Base-by-base conservation (phyloP, 2,888 invertebrate genomes). In the Ectobius pallidus region DNA sequence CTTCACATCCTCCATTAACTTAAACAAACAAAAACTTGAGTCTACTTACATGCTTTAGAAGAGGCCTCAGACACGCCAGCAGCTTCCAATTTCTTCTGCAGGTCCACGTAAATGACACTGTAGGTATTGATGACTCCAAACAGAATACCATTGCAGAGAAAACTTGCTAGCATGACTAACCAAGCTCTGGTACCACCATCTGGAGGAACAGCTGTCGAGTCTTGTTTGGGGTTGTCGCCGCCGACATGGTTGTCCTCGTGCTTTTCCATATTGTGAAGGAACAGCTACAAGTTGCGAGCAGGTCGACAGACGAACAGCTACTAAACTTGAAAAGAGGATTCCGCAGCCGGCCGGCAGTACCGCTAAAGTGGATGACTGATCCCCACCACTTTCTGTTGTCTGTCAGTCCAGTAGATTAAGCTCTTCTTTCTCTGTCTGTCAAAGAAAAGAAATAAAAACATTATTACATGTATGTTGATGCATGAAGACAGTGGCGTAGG, bases 61-160 rank as follows among this genome's bases (percentile, higher is more conserved):
- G 92, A 90, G 0, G 92, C 90, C 78, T 92, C 92, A 3, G 86
- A 82, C 61, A 91, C 89, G 20, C 91, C 90, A 72, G 87, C 86
- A n/a, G 84, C 83, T 73, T 85, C 81, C 73, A 95, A 84, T 78
- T 88, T 87, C 67, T 88, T 86, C 78, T 88, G 86, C 58, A 95
- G 86, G 76, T 90, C 88, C 7, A 87, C 86, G 81, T 92, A 93
- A 76, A 96, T 87, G 32, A 95, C 90, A 77, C 95, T 92, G 81
- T 92, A 95, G 0, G 93, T 92, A 85, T 97, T 97, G 80, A 97
- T 95, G 58, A 95, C 90, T 62, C 96, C 95, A 83, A 96, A 96
- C 69, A 97, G 86, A 68, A 96, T 90, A 6, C 96, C 96, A 83
- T 97, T 96, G 79, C 93, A 93, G 73, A 95, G 85, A 82, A 96